Base-by-base conservation (phyloP, 2,113 vertebrate genomes). In the Burhinus oedicnemus region DNA sequence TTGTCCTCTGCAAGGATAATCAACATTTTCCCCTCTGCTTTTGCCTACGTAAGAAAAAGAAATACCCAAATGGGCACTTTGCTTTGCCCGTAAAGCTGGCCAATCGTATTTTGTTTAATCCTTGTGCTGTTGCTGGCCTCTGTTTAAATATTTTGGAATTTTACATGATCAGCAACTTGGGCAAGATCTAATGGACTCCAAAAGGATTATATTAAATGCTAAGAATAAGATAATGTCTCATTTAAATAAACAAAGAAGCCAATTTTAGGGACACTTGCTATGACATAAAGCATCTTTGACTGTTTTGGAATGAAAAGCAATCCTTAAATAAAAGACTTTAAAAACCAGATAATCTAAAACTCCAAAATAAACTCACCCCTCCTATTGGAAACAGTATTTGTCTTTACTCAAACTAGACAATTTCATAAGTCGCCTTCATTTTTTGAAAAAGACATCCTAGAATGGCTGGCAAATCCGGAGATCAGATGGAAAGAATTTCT, bases 401-500 rank as follows among this genome's bases (percentile, higher is more conserved):
- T 84, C 86, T 89, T 82, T 65, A 66, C 36, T 91, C 83, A 95
- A 91, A 40, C 60, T 84, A 65, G 65, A 68, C 16, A 77, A 90
- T 91, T 97, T 92, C 12, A 2, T 72, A 95, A 92, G 74, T 79
- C 12, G 2, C 91, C 69, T 89, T 95, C 47, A 51, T 71, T 91
- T 94, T 91, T 87, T 93, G 34, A 87, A 82, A 91, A 89, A 96
- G 87, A 54, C 45, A 87, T 83, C 61, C 52, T 93, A 96, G 83
- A 92, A 92, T 84, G 91, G 83, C 34, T 97, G 97, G 95, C 94
- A 96, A 76, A 92, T 87, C 74, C 2, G 0, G 54, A 36, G 52
- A 95, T 92, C 5, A 10, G 55, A 74, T 76, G 97, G 96, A 97
- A 97, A 96, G 92, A 97, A 95, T 97, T 96, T 97, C 77, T 95